Evolutionary conservation across 2,797 vertebrate species (phyloP).

Genomic region (Chelon labrosus): DNA sequence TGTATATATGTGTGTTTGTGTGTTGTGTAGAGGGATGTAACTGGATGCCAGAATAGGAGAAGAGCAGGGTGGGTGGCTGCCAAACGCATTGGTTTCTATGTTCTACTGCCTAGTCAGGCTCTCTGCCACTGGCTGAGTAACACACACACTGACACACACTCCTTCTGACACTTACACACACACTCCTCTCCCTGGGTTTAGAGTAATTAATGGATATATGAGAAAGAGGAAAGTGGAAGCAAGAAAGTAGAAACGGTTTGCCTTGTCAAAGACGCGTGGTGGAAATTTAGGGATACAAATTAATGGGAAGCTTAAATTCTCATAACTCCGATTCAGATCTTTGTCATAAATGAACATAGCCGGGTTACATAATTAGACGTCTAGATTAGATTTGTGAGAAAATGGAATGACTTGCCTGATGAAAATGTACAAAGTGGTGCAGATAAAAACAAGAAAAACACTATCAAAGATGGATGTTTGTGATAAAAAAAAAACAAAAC

Average conservation of each 20-base stretch:
- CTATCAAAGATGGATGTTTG: neutral
- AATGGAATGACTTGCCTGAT: neutral
- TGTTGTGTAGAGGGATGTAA: slow-evolving; percentile 13
- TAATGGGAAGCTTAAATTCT: neutral
- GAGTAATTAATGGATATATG: slow-evolving; percentile 25
- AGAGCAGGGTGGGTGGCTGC: slow-evolving; percentile 29
- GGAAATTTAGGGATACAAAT: neutral
- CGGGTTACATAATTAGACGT: neutral
- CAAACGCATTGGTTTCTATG: slow-evolving; percentile 50
- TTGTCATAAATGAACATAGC: slow-evolving; percentile 5
- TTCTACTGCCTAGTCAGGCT: slow-evolving; percentile 49
- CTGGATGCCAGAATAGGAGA: slow-evolving; percentile 33
- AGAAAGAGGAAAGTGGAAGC: slow-evolving; percentile 9
- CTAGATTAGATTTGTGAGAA: neutral
- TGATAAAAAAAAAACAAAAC: neutral
- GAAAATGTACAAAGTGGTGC: neutral
- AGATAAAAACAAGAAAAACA: neutral
- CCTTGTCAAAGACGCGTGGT: neutral
- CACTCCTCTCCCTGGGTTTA: neutral
- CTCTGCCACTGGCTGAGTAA: slow-evolving; percentile 30
- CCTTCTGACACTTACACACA: neutral
- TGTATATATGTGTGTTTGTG: neutral
- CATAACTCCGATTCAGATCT: neutral
- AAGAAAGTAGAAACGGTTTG: slow-evolving; percentile 1
- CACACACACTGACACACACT: slow-evolving; percentile 23